Base-by-base conservation (phyloP, 2,888 invertebrate genomes). In the Leptothorax acervorum region DNA sequence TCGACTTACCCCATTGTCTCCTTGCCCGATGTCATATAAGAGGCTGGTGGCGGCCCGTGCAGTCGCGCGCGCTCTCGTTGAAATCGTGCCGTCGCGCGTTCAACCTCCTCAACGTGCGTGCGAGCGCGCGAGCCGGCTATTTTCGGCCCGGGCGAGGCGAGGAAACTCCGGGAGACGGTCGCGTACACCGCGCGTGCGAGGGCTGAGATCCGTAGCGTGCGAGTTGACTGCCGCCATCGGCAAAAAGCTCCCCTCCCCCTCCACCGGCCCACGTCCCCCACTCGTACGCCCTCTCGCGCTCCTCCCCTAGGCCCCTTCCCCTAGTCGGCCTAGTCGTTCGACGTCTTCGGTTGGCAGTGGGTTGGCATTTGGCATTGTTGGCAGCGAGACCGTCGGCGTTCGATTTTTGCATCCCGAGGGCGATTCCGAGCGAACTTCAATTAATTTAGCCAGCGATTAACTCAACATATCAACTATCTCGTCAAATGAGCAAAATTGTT, bases 1-100 rank as follows among this genome's bases (percentile, higher is more conserved):
- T 12, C 86, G 93, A 96, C 96, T 96, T 95, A 97, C 97, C 97
- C 97, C 97, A 97, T 97, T 92, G 96, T 96, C 96, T 97, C 97
- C 95, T 97, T 97, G 95, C 97, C 97, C 95, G 96, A 97, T 96
- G 97, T 97, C 97, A 97, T 97, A 93, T 92, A 94, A 93, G 86
- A 90, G 90, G 90, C 81, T 91, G 89, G 51, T 51, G 48, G 35
- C 18, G n/a, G n/a, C 86, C 92, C 48, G 23, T 23, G 11, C 18
- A 92, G 87, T 92, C 89, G 31, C 65, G 89, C 90, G 83, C 86
- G 86, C 87, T 90, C 88, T 90, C 93, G 92, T 93, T 93, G 93
- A 92, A 91, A 92, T 92, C 82, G 89, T 90, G 45, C 8, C 12
- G 39, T 31, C 45, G 60, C 31, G 48, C 48, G 84, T 84, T 88